Percentiles rank a stretch among this genome's conserved stretches.
phyloP scores from a whole-genome alignment of 1,140 invertebrate species.

The Cyrtorhinus lividipennis region DNA sequence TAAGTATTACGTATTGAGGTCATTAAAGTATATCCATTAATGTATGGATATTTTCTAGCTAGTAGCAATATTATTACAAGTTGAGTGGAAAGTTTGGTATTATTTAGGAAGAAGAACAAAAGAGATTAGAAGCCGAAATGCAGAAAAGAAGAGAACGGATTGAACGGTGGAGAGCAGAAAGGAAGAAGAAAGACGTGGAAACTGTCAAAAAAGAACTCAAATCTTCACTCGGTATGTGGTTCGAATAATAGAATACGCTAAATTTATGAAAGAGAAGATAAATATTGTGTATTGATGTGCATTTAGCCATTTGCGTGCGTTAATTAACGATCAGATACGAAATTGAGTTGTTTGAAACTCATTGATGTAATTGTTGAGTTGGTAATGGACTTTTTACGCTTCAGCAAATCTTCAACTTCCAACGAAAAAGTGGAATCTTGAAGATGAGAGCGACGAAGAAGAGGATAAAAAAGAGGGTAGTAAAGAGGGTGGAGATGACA shows the following conservation, averaged over 20 bases:
- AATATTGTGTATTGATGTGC: no score
- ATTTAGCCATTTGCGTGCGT: no score
- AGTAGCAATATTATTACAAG: neutral
- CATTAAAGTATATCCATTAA: neutral
- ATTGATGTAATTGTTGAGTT: no score
- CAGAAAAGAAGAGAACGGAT: constrained; percentile 86
- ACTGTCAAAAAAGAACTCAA: constrained; percentile 57
- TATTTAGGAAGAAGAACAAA: constrained; percentile 66
- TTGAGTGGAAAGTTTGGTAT: constrained; percentile 9
- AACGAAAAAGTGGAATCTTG: constrained; percentile 81
- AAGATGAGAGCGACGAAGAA: constrained; percentile 71
- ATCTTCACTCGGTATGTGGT: constrained; percentile 24
- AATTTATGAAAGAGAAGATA: no score
- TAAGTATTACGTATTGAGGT: neutral
- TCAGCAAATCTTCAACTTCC: constrained; percentile 40
- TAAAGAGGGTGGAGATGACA: constrained; percentile 37
- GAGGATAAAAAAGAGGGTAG: constrained; percentile 40
- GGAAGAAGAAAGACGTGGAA: constrained; percentile 74
- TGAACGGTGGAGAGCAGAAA: constrained; percentile 78
- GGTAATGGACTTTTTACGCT: no score
- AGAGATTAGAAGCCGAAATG: constrained; percentile 86
- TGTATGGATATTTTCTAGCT: neutral
- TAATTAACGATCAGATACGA: no score
- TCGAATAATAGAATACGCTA: no score
- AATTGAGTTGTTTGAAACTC: no score